Evolutionary conservation across 2,888 invertebrate species (phyloP).

Genomic region (Crioceris asparagi): DNA sequence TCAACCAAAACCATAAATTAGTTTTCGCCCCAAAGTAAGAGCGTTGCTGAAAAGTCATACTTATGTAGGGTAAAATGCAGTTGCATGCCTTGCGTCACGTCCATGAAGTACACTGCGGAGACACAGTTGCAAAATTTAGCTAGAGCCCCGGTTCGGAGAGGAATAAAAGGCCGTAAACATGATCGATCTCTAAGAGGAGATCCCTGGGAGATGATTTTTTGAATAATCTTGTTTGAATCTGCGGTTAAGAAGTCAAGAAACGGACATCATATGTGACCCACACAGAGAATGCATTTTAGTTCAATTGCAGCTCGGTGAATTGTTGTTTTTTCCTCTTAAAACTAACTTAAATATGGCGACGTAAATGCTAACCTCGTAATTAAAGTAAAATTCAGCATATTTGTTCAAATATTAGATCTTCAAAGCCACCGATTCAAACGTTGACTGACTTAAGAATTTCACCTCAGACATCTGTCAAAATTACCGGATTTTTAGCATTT

Average conservation of each 20-base stretch:
- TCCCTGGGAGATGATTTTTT: slow-evolving; percentile 23
- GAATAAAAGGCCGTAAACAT: slow-evolving; percentile 28
- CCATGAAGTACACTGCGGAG: slow-evolving; percentile 4
- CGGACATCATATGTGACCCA: no score
- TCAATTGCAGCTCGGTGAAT: no score
- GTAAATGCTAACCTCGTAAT: slow-evolving; percentile 31
- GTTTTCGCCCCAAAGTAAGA: no score
- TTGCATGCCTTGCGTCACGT: no score
- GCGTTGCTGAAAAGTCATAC: no score
- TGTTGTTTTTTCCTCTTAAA: slow-evolving; percentile 29
- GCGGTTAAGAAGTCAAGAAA: no score
- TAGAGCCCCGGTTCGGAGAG: slow-evolving; percentile 15
- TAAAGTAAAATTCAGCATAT: slow-evolving; percentile 24
- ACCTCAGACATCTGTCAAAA: neutral
- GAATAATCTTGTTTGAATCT: no score
- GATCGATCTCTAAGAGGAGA: slow-evolving; percentile 29
- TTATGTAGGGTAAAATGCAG: no score
- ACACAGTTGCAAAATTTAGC: slow-evolving; percentile 13
- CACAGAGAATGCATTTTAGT: no score
- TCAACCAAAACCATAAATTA: no score
- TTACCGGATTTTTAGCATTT: neutral
- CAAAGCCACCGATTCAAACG: slow-evolving; percentile 10
- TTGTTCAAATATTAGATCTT: slow-evolving; percentile 11
- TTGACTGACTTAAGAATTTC: slow-evolving; percentile 10
- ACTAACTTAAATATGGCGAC: slow-evolving; percentile 42